A percentile compares a stretch with the other conserved stretches of the same genome.
phyloP scores from a whole-genome alignment of 1,140 invertebrate species.

The Drosophila prosaltans region DNA sequence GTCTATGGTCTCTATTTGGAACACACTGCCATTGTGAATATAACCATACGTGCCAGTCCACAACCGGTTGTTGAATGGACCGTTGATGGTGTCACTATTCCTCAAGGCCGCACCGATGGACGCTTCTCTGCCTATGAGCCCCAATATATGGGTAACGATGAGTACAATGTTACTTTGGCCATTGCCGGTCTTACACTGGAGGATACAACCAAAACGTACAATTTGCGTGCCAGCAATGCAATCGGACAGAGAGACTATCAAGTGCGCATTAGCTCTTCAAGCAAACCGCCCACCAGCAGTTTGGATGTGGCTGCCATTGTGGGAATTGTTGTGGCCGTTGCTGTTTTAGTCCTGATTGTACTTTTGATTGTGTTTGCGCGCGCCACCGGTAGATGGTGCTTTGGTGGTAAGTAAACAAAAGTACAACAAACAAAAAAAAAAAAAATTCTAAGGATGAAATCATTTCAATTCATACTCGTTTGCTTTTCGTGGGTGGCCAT shows the following conservation, averaged over 20 bases:
- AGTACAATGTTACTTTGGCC: slow-evolving; percentile 87
- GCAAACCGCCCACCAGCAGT: slow-evolving; percentile 85
- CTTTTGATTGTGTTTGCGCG: slow-evolving; percentile 90
- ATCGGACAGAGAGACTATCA: slow-evolving; percentile 86
- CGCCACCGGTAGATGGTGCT: slow-evolving; percentile 91
- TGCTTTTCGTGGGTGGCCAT: slow-evolving; percentile 60
- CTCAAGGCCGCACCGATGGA: slow-evolving; percentile 83
- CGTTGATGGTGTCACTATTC: slow-evolving; percentile 85
- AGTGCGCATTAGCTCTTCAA: slow-evolving; percentile 86
- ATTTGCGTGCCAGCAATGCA: slow-evolving; percentile 87
- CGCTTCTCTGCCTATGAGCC: slow-evolving; percentile 74
- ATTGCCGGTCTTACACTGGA: slow-evolving; percentile 88
- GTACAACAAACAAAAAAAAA: not conserved
- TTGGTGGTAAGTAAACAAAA: slow-evolving; percentile 88
- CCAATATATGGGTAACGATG: slow-evolving; percentile 85
- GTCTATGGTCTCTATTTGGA: slow-evolving; percentile 89
- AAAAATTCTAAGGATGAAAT: not conserved
- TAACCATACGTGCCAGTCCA: slow-evolving; percentile 88
- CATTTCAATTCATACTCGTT: slow-evolving; percentile 10
- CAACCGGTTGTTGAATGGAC: slow-evolving; percentile 87
- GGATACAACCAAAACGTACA: slow-evolving; percentile 89
- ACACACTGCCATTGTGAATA: slow-evolving; percentile 86
- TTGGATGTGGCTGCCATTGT: slow-evolving; percentile 89
- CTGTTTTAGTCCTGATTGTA: slow-evolving; percentile 87
- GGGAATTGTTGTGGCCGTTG: slow-evolving; percentile 88